Evolutionary conservation across 2,113 vertebrate genomes (phyloP).

Genomic region (Marmota monax): DNA sequence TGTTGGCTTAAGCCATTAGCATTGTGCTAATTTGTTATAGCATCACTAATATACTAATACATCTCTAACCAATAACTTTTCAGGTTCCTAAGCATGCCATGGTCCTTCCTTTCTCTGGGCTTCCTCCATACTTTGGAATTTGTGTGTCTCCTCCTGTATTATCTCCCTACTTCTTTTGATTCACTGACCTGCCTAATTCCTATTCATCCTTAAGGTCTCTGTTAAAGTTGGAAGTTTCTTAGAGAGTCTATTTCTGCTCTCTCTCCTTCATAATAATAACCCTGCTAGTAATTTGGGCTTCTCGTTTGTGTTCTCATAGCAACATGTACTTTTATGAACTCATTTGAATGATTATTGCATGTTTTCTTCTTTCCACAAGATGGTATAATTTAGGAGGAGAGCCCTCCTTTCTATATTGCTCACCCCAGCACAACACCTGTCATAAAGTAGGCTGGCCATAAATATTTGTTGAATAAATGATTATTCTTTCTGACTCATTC

Average conservation of each 20-base stretch:
- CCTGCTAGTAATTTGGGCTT: neutral
- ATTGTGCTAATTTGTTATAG: neutral
- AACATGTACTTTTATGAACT: neutral
- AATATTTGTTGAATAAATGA: constrained; percentile 1
- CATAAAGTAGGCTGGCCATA: neutral
- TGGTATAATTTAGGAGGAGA: neutral
- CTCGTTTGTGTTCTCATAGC: neutral
- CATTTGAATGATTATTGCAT: neutral
- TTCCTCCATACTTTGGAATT: neutral
- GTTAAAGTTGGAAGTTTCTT: neutral
- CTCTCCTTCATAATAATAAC: neutral
- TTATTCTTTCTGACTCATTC: constrained; percentile 28
- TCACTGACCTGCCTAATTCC: neutral
- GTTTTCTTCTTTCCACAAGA: neutral
- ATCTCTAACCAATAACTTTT: neutral
- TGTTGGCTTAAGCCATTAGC: neutral
- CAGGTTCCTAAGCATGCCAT: neutral
- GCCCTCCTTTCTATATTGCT: neutral
- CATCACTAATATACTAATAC: neutral
- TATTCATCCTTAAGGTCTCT: neutral
- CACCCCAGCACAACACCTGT: neutral
- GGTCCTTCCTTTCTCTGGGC: neutral
- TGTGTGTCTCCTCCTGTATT: neutral
- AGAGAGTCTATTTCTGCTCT: neutral
- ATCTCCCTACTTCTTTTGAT: neutral